Conservation (phyloP, 2,113 vertebrate species). For the Phainopepla nitens region DNA sequence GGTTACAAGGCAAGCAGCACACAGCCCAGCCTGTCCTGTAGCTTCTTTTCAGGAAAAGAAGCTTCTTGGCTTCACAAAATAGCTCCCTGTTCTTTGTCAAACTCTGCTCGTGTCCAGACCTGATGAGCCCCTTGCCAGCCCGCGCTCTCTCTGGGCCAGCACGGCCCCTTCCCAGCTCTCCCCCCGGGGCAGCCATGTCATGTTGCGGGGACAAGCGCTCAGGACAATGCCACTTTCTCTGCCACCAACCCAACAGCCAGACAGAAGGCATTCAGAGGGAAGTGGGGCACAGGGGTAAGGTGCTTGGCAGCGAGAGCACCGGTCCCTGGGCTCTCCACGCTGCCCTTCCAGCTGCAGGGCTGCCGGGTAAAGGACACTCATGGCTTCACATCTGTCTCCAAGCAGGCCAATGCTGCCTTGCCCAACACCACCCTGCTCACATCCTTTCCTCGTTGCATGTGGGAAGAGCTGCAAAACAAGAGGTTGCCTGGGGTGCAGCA, state of each 20-base stretch:
- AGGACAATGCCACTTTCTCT: neutral
- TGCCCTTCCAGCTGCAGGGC: accelerated
- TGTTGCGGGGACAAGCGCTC: accelerated
- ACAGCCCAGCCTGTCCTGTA: neutral
- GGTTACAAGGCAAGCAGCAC: neutral
- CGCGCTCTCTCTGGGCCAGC: accelerated
- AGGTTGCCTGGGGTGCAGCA: neutral
- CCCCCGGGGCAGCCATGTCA: accelerated
- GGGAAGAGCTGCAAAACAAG: neutral
- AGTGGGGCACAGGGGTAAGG: neutral
- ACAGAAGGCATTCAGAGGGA: neutral
- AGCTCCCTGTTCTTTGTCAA: neutral
- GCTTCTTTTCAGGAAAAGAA: neutral
- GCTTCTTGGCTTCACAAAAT: neutral
- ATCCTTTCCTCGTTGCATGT: accelerated
- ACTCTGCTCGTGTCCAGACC: neutral
- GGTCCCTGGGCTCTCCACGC: accelerated
- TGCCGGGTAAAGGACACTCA: neutral
- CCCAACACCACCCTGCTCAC: neutral
- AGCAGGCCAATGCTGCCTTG: neutral
- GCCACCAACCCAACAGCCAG: neutral
- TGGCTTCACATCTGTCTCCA: accelerated
- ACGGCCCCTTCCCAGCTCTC: neutral
- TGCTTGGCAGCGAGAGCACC: accelerated
- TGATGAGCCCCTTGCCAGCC: neutral